Base-by-base conservation (phyloP, 2,888 invertebrate genomes). In the Andrena camellia region DNA sequence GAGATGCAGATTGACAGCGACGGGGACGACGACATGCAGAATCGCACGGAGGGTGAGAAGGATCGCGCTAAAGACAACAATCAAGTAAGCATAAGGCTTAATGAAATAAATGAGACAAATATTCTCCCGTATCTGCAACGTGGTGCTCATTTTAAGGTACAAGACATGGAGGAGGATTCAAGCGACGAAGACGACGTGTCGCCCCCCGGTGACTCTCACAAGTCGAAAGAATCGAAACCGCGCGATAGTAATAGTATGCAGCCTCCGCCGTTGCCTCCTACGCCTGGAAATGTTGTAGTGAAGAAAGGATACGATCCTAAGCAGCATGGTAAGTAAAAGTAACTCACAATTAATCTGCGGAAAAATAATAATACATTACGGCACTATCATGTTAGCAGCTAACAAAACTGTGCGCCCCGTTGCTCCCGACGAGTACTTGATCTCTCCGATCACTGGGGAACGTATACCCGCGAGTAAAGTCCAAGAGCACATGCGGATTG, bases 381-480 rank as follows among this genome's bases (percentile, higher is more conserved):
- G 26, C 17, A 17, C 50, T 6, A 59, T 13, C 54, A 57, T 35
- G 76, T 78, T 78, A 69, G 48, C 26, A 81, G 87, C 75, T 4
- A 57, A 7, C 7, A 88, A 88, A 75, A 74, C 69, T 68, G 26
- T 59, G n/a, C 95, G 97, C 29, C 96, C 96, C 31, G 95, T 96
- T 5, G 94, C 96, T 5, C 96, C 97, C 0, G 98, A 98, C 92
- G 98, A 99, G 92, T 99, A 97, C 95, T 96, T 99, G 72, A 98
- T 99, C 85, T 99, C 99, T 0, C 99, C 99, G 0, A 98, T 99
- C 92, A 99, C 99, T 0, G 99, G 99, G 54, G 99, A 99, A 94
- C 97, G 97, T 93, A 99, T 99, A 90, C 99, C 99, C 0, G 99
- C 99, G 0, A 98, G 97, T 92, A 99, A 99, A 94, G 97, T 99